Evolutionary conservation across 2,888 invertebrate species (phyloP), one percentile per base, ranked within the genome.

Genomic region (Eledona agricola): DNA sequence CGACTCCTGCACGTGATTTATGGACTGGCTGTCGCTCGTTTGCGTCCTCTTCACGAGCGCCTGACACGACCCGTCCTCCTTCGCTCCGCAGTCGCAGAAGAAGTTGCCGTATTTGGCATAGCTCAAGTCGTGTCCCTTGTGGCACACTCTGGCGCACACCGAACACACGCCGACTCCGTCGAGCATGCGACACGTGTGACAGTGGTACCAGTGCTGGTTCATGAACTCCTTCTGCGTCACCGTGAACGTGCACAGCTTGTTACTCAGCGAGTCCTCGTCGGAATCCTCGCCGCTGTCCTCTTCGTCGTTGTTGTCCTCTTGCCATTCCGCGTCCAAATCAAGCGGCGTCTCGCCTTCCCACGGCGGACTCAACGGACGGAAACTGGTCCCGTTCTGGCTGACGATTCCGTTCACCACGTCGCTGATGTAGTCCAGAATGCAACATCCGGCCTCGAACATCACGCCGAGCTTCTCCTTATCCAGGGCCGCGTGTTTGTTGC

Each of bases 151-250:
- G 0, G 97, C 98, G 78, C 99, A 99, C 7, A 97, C 90, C 0
- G 96, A 93, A 75, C 99, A 99, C 15, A 98, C 97, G 0, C 99
- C 99, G 1, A 96, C 96, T 3, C 96, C 93, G 74, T 98, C 97
- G 50, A 96, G 88, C 98, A 99, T 98, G 74, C 91, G 90, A 77
- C 98, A 98, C 0, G 97, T 96, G 78, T 98, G 97, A 73, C 98
- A 99, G 77, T 99, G 97, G 79, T 98, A 99, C 96, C 96, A 93
- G 73, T 94, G 94, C 72, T 92, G 97, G 78, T 95, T 96, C 92
- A 96, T 96, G 74, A 96, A 98, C 76, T 98, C 97, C 70, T 71
- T 70, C 35, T 96, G 94, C 0, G 97, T 98, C 43, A 96, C 87
- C 3, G 96, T 96, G 78, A 95, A 98, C 0, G 97, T 97, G 77